Base-by-base conservation (phyloP, 1,140 invertebrate genomes). In the Drosophila ficusphila region DNA sequence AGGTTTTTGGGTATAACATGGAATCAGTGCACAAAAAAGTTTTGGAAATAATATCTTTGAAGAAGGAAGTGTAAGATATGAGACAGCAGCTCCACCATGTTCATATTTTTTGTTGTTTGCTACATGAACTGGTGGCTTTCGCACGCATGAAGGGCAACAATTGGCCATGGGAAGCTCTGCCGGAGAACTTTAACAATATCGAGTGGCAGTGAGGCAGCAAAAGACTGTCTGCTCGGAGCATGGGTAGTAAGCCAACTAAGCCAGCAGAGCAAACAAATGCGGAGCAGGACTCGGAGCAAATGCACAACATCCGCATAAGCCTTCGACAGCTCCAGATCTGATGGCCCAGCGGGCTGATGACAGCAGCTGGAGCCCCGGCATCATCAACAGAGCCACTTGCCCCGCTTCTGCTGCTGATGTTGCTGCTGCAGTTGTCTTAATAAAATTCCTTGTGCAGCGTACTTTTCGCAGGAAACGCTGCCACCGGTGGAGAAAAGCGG, bases 221-320 rank as follows among this genome's bases (percentile, higher is more conserved):
- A 67, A 54, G 81, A 56, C 56, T 68, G 71, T 41, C 71, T 69
- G 60, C 44, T n/a, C n/a, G n/a, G n/a, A 79, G 67, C 70, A 48
- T 34, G 42, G 49, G 57, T 65, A 74, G 69, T 88, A 88, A 88
- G 82, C 81, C 75, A 85, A 81, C 86, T 86, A 53, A 64, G 76
- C 62, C 54, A 46, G 52, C 72, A 61, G 61, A 78, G 54, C 81
- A 86, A 86, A 86, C 82, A 85, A 85, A 85, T 88, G 81, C 81
- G 34, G 51, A 58, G 51, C 65, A 49, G 72, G 76, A 79, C 72
- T 73, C 72, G 49, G 57, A 76, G 73, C 81, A 86, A 85, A 81
- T 88, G 82, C 82, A 88, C 82, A 81, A 69, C 75, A 88, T 81
- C 82, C 82, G 64, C 72, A 73, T 82, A 88, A 86, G 73, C 77